Conservation (phyloP, 2,113 vertebrate species). For the Chaetodon trifascialis region DNA sequence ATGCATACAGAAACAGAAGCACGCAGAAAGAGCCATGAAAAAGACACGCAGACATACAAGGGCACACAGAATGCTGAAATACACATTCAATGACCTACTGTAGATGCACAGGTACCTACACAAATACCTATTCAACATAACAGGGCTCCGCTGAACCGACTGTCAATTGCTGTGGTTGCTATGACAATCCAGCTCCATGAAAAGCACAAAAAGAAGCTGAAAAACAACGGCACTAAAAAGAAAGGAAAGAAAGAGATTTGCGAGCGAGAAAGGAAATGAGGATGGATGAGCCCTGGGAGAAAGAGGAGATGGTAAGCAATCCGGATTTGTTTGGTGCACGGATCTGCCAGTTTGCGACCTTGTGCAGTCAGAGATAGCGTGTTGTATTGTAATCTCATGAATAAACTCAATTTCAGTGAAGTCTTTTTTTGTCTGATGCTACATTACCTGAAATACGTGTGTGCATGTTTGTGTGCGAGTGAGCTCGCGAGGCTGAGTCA, state of each 20-base stretch:
- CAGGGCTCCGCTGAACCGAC: constrained; percentile 20
- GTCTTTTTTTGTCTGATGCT: constrained; percentile 29
- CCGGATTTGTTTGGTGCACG: constrained; percentile 41
- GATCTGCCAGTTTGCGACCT: constrained; percentile 50
- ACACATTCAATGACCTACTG: background rate
- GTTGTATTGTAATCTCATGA: constrained; percentile 56
- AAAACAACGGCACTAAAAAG: constrained; percentile 30
- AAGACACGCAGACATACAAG: background rate
- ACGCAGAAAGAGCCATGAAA: background rate
- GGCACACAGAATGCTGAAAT: background rate
- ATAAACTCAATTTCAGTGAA: constrained; percentile 65
- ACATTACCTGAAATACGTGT: constrained; percentile 39
- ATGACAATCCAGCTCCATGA: constrained; percentile 41
- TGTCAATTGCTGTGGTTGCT: constrained; percentile 42
- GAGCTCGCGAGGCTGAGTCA: constrained; percentile 60
- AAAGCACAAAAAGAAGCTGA: constrained; percentile 33
- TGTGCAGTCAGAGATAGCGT: constrained; percentile 47
- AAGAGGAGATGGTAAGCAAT: constrained; percentile 40
- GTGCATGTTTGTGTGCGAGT: background rate
- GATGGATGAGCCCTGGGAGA: constrained; percentile 6
- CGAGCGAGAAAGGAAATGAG: background rate
- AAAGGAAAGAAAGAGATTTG: background rate
- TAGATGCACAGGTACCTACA: constrained; percentile 28
- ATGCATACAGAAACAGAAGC: constrained; percentile 23
- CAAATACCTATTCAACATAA: constrained; percentile 47